Conservation (phyloP, 2,113 vertebrate genomes). For the Madoqua kirkii region DNA sequence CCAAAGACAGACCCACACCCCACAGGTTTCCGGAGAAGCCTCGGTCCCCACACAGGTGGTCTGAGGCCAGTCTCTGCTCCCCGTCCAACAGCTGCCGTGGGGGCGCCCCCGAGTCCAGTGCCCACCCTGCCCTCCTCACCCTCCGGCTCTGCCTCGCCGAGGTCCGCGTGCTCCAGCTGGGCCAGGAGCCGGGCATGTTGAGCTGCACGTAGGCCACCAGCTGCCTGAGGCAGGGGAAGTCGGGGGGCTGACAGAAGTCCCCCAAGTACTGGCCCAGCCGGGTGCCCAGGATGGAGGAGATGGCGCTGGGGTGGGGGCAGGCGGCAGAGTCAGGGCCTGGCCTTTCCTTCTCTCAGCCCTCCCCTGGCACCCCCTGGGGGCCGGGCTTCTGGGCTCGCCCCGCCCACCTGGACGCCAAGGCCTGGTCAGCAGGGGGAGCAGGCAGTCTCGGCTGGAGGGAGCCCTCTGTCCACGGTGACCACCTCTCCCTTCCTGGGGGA, state of each 20-base stretch:
- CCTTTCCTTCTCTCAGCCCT: fast-evolving
- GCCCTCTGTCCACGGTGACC: neutral
- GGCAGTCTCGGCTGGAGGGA: neutral
- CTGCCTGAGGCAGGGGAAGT: constrained; percentile 90
- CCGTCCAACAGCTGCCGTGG: neutral
- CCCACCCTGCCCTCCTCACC: too few relatives aligned
- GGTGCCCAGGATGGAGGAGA: constrained; percentile 76
- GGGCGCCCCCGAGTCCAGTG: too few relatives aligned
- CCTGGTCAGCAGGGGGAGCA: neutral
- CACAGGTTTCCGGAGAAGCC: neutral
- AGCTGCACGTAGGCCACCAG: constrained; percentile 78
- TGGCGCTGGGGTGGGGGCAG: constrained; percentile 79
- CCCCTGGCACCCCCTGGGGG: neutral
- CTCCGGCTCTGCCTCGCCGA: constrained; percentile 73
- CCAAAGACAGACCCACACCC: neutral
- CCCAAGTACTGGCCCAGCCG: too few relatives aligned
- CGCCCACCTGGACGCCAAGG: neutral
- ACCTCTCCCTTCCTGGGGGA: neutral
- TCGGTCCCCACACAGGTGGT: fast-evolving
- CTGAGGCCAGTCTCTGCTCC: neutral
- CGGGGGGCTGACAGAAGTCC: constrained; percentile 77
- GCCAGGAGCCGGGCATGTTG: constrained; percentile 92
- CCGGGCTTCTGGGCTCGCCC: too few relatives aligned
- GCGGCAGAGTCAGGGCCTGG: neutral
- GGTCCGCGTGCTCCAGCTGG: constrained; percentile 87